These are phyloP conservation scores for Drosophila falleni DNA, from an alignment of 2,888 invertebrate genomes.

Conservation along the genomic window DNA sequence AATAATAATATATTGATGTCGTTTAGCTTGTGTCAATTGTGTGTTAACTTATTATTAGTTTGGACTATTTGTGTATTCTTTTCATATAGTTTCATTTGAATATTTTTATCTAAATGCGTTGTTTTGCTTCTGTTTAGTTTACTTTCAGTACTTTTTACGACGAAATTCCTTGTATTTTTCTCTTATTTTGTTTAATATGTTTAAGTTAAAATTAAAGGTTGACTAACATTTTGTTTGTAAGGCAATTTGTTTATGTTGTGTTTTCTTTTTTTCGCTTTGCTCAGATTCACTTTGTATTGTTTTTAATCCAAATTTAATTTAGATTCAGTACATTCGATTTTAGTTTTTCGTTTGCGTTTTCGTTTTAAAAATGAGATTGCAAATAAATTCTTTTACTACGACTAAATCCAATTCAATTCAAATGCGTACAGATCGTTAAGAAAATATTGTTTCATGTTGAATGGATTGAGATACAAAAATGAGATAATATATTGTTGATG, in stretches of 20 bases:
- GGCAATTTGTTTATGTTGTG: conserved; percentile 67
- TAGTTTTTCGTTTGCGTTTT: conserved; percentile 41
- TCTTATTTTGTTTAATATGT: conserved; percentile 24
- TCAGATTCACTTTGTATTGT: conserved; percentile 61
- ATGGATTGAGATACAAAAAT: conserved; percentile 27
- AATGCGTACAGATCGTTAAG: conserved; percentile 34
- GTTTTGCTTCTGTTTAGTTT: conserved; percentile 26
- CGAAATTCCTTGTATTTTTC: conserved; percentile 64
- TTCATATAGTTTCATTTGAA: conserved; percentile 22
- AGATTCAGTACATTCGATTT: conserved; percentile 69
- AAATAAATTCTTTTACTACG: conserved; percentile 58
- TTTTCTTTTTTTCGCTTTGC: conserved; percentile 44
- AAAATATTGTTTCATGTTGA: conserved; percentile 12
- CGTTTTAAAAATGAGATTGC: conserved; percentile 56
- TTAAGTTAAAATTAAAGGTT: conserved; percentile 67
- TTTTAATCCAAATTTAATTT: conserved; percentile 80
- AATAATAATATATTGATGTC: conserved; percentile 22
- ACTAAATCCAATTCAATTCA: conserved; percentile 44
- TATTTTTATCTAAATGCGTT: conserved; percentile 56
- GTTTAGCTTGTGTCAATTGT: conserved; percentile 8
- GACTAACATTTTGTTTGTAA: conserved; percentile 78
- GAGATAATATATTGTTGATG: conserved; percentile 5
- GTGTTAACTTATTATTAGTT: conserved; percentile 28
- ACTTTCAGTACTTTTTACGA: conserved; percentile 48
- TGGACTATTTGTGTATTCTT: conserved; percentile 19